phyloP scores from a whole-genome alignment of 2,113 vertebrate species.

The Calcarius ornatus region DNA sequence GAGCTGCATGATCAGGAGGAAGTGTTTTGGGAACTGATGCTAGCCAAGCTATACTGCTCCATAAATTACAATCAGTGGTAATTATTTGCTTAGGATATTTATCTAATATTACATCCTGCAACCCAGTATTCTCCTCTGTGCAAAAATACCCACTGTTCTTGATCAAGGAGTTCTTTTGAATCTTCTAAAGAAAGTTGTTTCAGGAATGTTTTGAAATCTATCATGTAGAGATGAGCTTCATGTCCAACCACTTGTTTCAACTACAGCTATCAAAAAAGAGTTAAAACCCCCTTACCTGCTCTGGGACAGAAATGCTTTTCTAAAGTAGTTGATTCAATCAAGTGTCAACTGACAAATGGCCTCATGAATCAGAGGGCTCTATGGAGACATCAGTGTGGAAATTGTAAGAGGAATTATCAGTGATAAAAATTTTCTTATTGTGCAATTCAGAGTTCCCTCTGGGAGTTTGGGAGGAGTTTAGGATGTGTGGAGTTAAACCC shows the following conservation, averaged over 20 bases:
- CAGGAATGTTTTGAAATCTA: not conserved
- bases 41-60: not conserved
- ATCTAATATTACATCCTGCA: not conserved
- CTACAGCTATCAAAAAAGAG: not conserved
- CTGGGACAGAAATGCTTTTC: not conserved
- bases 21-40: not conserved
- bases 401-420: not conserved
- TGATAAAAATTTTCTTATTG: not conserved
- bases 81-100: not conserved
- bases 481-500: not conserved
- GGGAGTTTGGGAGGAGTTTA: not conserved
- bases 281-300: not conserved
- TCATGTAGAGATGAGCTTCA: not conserved
- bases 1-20: not conserved
- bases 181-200: not conserved
- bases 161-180: not conserved
- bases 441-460: not conserved
- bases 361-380: not conserved
- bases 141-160: not conserved
- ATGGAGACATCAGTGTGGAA: not conserved
- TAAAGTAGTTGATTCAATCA: not conserved
- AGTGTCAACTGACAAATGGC: not conserved
- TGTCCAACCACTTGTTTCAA: not conserved
- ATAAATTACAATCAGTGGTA: not conserved
- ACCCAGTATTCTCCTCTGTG: not conserved